phyloP scores from a whole-genome alignment of 2,113 vertebrate species.

The Macrotis lagotis region DNA sequence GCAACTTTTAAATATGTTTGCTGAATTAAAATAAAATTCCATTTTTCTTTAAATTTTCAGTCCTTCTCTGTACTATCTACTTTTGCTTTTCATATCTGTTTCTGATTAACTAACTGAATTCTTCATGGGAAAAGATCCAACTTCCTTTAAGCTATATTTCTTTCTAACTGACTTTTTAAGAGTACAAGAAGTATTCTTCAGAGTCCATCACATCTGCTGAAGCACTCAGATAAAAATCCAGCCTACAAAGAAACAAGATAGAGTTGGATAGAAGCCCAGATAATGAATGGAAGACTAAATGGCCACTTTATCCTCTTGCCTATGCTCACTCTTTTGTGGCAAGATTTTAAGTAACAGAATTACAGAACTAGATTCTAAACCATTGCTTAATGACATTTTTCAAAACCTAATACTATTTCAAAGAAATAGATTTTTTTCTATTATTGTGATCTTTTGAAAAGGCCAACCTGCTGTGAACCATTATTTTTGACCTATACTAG shows the following conservation, averaged over 20 bases:
- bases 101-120: constrained; percentile 8
- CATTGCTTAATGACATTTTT: constrained; percentile 14
- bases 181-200: neutral
- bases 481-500: constrained; percentile 64
- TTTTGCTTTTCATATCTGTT: constrained; percentile 7
- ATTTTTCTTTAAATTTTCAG: constrained; percentile 21
- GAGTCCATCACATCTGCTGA: neutral
- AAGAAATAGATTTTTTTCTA: neutral
- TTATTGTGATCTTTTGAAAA: constrained; percentile 1
- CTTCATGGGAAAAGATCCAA: neutral
- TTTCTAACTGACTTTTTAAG: neutral
- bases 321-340: neutral
- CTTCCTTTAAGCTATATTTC: neutral
- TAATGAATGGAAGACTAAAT: neutral
- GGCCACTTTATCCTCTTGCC: neutral
- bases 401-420: neutral
- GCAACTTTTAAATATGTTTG: neutral
- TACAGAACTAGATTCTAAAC: neutral
- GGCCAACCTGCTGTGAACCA: constrained; percentile 47
- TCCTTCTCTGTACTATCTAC: neutral
- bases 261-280: neutral
- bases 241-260: neutral
- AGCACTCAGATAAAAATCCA: neutral
- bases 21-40: neutral
- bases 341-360: neutral